Evolutionary conservation across 1,140 invertebrate genomes (phyloP).

Genomic region (Hypothenemus hampei): DNA sequence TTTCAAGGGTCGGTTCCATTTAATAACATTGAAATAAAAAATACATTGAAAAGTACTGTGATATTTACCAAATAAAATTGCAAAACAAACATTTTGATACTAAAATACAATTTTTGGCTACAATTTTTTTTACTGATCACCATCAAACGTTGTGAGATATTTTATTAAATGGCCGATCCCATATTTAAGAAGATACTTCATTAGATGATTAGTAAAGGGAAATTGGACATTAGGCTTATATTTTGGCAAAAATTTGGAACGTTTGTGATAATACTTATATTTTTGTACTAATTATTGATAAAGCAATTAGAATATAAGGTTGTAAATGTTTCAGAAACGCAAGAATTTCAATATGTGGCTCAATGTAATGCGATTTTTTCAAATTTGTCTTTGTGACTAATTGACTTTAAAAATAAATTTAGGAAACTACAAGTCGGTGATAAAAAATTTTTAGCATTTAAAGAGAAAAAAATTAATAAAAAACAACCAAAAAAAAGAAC

Average conservation of each 20-base stretch:
- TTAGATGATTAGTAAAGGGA: too few species aligned
- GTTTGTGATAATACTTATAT: slow-evolving; percentile 43
- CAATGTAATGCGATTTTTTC: background rate
- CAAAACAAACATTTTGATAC: too few species aligned
- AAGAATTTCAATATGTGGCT: slow-evolving; percentile 20
- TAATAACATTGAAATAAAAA: too few species aligned
- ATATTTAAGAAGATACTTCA: too few species aligned
- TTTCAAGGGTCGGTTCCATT: slow-evolving; percentile 10
- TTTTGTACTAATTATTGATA: slow-evolving; percentile 36
- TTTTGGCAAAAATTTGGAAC: slow-evolving; percentile 28
- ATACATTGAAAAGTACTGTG: slow-evolving; percentile 13
- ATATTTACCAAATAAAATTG: slow-evolving; percentile 19
- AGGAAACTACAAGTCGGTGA: slow-evolving; percentile 33
- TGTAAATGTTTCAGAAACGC: too few species aligned
- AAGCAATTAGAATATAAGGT: slow-evolving; percentile 8
- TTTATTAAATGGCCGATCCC: too few species aligned
- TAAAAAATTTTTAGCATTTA: slow-evolving; percentile 33
- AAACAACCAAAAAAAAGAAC: slow-evolving; percentile 28
- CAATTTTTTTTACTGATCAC: too few species aligned
- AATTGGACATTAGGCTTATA: slow-evolving; percentile 15
- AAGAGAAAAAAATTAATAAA: slow-evolving; percentile 23
- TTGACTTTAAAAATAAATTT: slow-evolving; percentile 27
- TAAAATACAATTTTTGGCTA: too few species aligned
- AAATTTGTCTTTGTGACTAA: slow-evolving; percentile 1
- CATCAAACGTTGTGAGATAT: too few species aligned